Evolutionary conservation across 2,797 vertebrate species (phyloP), one percentile per base, ranked within the genome.

Genomic region (Diglossa cyanea): DNA sequence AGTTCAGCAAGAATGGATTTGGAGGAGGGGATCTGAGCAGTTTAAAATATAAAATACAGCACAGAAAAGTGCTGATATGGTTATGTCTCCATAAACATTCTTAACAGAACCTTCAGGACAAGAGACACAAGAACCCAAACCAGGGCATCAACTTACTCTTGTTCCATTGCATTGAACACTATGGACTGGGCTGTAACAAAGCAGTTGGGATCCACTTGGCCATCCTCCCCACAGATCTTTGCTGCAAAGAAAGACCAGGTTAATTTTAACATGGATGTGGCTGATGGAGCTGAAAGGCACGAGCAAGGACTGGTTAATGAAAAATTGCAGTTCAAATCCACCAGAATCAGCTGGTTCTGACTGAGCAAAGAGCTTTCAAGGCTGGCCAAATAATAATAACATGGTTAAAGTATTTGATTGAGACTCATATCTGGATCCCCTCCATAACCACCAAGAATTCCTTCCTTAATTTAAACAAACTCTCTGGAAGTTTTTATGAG

Each of bases 161-260:
- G 98, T 68, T 99, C 99, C 98, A 99, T 98, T 95, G 99, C 98
- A 95, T 95, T 93, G 88, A 99, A 98, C 90, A 99, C 98, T 54
- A 99, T 97, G 16, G 98, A 98, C 98, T 99, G 99, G 62, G 99
- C 99, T 81, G 98, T 98, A 93, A 99, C 97, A 44, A 99, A 99
- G 97, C 99, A 99, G 98, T 99, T 99, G 45, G 99, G 99, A 95
- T 99, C 99, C 98, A 99, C 99, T 96, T 99, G 99, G 79, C 99
- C 99, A 9, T 99, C 99, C 97, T 99, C 99, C 54, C 99, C 99
- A 94, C 99, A 99, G 80, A 99, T 99, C 96, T 99, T 99, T 86
- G 99, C 99, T 99, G 97, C 66, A 95, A 98, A 92, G 88, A 95
- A 51, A 97, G 25, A 94, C 1, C 66, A 65, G n/a, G 83, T 72